These are phyloP conservation scores for Drosophila nr. perissopoda DNA, from an alignment of 2,888 invertebrate species.

Conservation along the genomic window DNA sequence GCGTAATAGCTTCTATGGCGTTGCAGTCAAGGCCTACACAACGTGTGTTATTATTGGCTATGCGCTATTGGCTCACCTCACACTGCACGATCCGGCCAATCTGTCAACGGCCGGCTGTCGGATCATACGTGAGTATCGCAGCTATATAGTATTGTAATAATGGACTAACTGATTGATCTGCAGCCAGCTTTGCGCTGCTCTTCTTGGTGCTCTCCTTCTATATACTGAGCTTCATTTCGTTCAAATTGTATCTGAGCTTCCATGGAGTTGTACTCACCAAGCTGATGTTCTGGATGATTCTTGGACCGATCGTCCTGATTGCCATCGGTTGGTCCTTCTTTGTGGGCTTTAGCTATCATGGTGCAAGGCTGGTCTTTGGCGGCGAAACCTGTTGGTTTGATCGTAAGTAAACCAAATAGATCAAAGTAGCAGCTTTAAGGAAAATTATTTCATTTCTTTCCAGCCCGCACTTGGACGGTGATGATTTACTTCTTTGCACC, in stretches of 20 bases:
- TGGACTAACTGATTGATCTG: constrained; percentile 2
- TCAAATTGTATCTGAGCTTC: constrained; percentile 79
- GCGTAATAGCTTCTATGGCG: constrained; percentile 81
- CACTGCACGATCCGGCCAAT: constrained; percentile 74
- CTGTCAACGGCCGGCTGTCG: constrained; percentile 70
- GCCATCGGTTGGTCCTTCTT: constrained; percentile 77
- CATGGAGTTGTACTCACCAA: constrained; percentile 78
- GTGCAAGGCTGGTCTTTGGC: constrained; percentile 86
- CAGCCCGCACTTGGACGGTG: constrained; percentile 82
- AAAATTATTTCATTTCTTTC: not conserved
- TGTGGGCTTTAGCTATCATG: constrained; percentile 68
- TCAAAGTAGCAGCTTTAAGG: not conserved
- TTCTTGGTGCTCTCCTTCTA: constrained; percentile 78
- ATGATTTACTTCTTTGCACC: constrained; percentile 82
- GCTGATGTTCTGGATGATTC: constrained; percentile 79
- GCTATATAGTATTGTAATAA: not conserved
- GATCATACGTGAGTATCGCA: constrained; percentile 68
- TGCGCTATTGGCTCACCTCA: constrained; percentile 75
- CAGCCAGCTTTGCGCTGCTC: constrained; percentile 72
- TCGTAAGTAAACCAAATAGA: constrained; percentile 84
- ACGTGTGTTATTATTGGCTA: constrained; percentile 79
- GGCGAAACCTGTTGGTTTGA: constrained; percentile 87
- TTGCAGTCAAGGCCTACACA: constrained; percentile 77
- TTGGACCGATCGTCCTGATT: constrained; percentile 75
- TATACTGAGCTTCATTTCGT: constrained; percentile 77